Evolutionary conservation across 2,113 vertebrate genomes (phyloP).

Genomic region (Probosciger aterrimus): DNA sequence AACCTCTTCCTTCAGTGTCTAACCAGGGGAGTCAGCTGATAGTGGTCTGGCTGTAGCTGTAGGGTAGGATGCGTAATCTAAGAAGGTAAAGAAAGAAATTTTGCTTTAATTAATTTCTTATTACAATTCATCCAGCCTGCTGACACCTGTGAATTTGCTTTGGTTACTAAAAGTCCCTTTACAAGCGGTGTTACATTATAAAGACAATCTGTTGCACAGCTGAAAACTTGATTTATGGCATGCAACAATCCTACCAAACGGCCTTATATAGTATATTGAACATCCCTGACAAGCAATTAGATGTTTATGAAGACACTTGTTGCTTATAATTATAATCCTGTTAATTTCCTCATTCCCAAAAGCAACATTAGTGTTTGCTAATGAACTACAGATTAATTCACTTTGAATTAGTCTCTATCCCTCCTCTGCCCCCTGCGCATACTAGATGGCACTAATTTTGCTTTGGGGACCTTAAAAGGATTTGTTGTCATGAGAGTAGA

Average conservation of each 20-base stretch:
- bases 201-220: neutral
- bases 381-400: slow-evolving; percentile 56
- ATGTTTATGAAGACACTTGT: slow-evolving; percentile 69
- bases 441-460: slow-evolving; percentile 45
- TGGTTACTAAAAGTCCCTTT: neutral
- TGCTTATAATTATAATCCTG: slow-evolving; percentile 58
- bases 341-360: slow-evolving; percentile 62
- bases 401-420: slow-evolving; percentile 57
- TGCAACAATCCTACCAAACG: neutral
- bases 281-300: slow-evolving; percentile 47
- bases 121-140: neutral
- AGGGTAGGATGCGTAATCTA: neutral
- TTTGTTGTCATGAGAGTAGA: slow-evolving; percentile 27
- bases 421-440: neutral
- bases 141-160: neutral
- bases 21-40: neutral
- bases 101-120: neutral
- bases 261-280: neutral
- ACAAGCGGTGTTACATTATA: neutral
- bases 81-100: neutral
- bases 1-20: neutral
- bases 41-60: neutral
- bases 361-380: slow-evolving; percentile 56
- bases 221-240: slow-evolving; percentile 19
- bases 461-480: slow-evolving; percentile 39